These are phyloP conservation scores for Gasterosteus aculeatus DNA, from an alignment of 2,113 vertebrate species.

Conservation along the genomic window DNA sequence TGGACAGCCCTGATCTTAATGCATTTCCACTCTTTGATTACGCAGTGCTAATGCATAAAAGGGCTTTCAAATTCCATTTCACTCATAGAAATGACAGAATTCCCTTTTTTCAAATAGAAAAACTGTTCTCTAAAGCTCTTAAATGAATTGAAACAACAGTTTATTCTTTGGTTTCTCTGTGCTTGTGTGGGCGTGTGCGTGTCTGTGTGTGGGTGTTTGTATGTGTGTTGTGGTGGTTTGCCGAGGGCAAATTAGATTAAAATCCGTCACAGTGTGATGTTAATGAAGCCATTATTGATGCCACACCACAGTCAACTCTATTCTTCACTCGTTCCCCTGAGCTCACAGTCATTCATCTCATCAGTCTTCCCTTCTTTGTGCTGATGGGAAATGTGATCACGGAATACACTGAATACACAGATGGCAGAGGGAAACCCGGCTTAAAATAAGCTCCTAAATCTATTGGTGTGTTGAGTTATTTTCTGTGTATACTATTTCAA, in stretches of 20 bases:
- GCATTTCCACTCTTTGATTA: neutral
- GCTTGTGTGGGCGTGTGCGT: neutral
- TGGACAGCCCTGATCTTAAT: neutral
- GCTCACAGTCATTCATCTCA: slow-evolving; percentile 15
- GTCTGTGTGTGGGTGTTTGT: neutral
- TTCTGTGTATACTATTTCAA: neutral
- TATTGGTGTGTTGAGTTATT: neutral
- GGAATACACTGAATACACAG: slow-evolving; percentile 1
- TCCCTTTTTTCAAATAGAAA: slow-evolving; percentile 18
- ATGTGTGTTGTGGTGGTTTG: neutral
- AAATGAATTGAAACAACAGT: slow-evolving; percentile 13
- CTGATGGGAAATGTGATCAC: slow-evolving; percentile 1
- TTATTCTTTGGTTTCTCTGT: neutral
- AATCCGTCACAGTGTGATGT: slow-evolving; percentile 31
- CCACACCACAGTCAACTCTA: slow-evolving; percentile 21
- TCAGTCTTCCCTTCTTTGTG: slow-evolving; percentile 21
- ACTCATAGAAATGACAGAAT: neutral
- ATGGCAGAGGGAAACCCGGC: neutral
- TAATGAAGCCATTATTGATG: slow-evolving; percentile 46
- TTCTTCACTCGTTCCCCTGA: slow-evolving; percentile 20
- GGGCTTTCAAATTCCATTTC: neutral
- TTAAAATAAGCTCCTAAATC: neutral
- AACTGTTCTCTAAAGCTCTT: neutral
- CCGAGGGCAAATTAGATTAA: slow-evolving; percentile 34
- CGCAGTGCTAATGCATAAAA: neutral